Evolutionary conservation across 2,888 invertebrate species (phyloP).

Genomic region (Boloria selene): DNA sequence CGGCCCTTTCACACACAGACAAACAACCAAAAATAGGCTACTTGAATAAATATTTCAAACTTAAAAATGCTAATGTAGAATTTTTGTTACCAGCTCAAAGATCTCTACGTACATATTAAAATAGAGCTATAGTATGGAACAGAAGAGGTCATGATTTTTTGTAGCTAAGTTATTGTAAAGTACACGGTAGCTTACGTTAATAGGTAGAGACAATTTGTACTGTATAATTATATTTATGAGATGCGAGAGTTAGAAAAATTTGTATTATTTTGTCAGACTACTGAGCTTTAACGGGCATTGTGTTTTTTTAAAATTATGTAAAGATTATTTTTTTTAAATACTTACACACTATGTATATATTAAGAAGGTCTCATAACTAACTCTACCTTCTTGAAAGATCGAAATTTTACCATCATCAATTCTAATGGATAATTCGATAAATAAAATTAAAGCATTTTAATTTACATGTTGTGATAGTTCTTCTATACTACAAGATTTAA

Average conservation of each 20-base stretch:
- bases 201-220: conserved; percentile 47
- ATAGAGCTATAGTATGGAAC: not conserved
- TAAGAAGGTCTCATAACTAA: too few species aligned
- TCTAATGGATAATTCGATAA: too few species aligned
- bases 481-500: conserved; percentile 19
- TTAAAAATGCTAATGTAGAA: conserved; percentile 56
- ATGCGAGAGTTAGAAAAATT: conserved; percentile 38
- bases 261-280: conserved; percentile 33
- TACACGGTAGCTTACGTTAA: conserved; percentile 50
- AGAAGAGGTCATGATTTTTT: conserved; percentile 15
- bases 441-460: too few species aligned
- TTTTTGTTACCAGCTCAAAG: conserved; percentile 16
- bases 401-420: too few species aligned
- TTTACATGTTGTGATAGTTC: not conserved
- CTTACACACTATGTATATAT: too few species aligned
- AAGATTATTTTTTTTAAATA: too few species aligned
- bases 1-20: conserved; percentile 57
- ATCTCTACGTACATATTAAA: conserved; percentile 4
- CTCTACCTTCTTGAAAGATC: too few species aligned
- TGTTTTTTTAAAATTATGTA: conserved; percentile 1
- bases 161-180: conserved; percentile 35
- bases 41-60: conserved; percentile 68
- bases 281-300: conserved; percentile 29
- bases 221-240: conserved; percentile 48
- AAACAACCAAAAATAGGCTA: conserved; percentile 65